phyloP scores from a whole-genome alignment of 2,797 vertebrate species.

The Harpagifer antarcticus region DNA sequence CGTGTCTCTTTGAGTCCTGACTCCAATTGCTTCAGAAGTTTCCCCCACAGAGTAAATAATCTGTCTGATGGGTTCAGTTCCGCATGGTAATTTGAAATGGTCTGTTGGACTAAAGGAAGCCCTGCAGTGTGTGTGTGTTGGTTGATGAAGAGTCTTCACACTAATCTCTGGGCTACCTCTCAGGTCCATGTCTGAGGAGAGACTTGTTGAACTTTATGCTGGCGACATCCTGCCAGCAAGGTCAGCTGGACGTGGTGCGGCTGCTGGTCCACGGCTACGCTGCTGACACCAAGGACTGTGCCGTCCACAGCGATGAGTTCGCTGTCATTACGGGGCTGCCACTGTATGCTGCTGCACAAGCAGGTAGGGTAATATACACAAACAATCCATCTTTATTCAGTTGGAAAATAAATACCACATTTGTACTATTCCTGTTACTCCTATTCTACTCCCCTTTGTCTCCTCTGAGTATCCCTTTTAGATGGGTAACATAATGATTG shows the following conservation, averaged over 20 bases:
- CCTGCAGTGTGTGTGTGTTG: neutral
- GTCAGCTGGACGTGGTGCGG: constrained; percentile 90
- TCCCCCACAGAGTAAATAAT: neutral
- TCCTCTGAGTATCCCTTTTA: no score
- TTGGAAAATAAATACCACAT: no score
- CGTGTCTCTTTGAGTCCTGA: no score
- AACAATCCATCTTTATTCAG: no score
- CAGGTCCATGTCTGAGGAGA: constrained; percentile 82
- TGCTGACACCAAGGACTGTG: constrained; percentile 89
- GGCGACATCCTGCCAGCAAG: constrained; percentile 90
- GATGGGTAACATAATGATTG: no score
- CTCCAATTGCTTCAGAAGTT: no score
- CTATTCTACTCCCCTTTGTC: no score
- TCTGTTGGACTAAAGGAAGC: neutral
- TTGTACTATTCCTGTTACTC: no score
- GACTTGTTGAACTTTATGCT: constrained; percentile 94
- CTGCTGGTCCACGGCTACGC: constrained; percentile 89
- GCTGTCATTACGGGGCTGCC: constrained; percentile 91
- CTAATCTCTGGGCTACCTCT: neutral
- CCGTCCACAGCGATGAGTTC: constrained; percentile 89
- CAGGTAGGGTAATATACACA: constrained; percentile 81
- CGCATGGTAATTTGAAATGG: neutral
- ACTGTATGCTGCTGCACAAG: constrained; percentile 90
- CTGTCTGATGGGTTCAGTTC: neutral
- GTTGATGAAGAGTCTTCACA: neutral